Base-by-base conservation (phyloP, 2,113 vertebrate species). In the Cyphomyrus plagiostoma region DNA sequence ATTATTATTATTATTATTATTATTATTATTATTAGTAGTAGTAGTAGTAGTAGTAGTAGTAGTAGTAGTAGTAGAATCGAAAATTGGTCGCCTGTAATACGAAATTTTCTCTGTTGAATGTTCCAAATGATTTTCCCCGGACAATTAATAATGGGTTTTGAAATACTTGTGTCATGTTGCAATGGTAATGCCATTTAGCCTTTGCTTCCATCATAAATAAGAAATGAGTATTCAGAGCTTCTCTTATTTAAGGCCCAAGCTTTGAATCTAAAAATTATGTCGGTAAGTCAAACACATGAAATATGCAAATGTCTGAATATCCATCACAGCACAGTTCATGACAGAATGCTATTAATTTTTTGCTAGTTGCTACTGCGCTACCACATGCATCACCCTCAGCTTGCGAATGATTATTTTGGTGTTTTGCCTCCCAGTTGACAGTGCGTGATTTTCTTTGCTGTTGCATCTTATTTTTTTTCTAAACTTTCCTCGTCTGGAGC, bases 221-320 rank as follows among this genome's bases (percentile, higher is more conserved):
- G 84, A 62, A 48, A 48, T 62, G 77, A 92, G 90, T 92, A 92
- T 92, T 91, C 91, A 39, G 88, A 88, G 74, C 35, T 80, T 88
- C 62, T 91, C 56, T 66, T 91, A 88, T 90, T 92, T 92, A 91
- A 92, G 87, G 56, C 84, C 70, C 52, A 90, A 88, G 89, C 84
- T 90, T 50, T 88, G 90, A 91, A 89, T 93, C 92, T 91, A 66
- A 92, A 93, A 95, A 93, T 93, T 93, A 93, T 91, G 80, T 93
- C 92, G 93, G 94, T 93, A 93, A 93, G 87, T 58, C 93, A 95
- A 94, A 94, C 94, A 94, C 95, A 94, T 95, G 94, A 96, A 95
- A 95, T 95, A 95, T 96, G 95, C 95, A 96, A 95, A 96, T 95
- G 94, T 94, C 94, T 94, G 95, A 93, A 94, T 96, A 95, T 96